Percentiles rank a stretch among this genome's conserved stretches.
Conservation (phyloP, 2,888 invertebrate species). For the Zaprionus obscuricornis region DNA sequence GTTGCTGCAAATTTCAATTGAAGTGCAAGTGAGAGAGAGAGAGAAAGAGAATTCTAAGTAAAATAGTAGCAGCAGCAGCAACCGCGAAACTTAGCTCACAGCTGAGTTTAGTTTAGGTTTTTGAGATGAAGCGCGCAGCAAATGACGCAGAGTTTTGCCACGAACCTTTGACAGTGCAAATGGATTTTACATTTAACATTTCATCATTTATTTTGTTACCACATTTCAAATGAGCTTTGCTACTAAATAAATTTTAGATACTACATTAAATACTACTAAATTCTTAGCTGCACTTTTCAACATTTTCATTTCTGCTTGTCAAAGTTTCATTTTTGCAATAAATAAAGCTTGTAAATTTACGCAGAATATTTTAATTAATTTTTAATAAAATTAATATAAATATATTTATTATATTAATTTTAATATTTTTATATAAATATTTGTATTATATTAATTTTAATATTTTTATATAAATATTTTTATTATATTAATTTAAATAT, state of each 20-base stretch:
- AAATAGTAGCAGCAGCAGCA: constrained; percentile 25
- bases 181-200: constrained; percentile 64
- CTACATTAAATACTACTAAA: neutral
- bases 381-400: too few species aligned
- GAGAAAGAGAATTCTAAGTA: constrained; percentile 9
- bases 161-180: constrained; percentile 66
- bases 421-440: too few species aligned
- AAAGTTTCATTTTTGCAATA: constrained; percentile 11
- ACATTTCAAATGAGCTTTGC: constrained; percentile 57
- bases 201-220: constrained; percentile 64
- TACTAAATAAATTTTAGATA: constrained; percentile 44
- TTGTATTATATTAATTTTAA: too few species aligned
- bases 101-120: constrained; percentile 6
- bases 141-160: constrained; percentile 39
- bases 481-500: too few species aligned
- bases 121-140: constrained; percentile 6
- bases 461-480: too few species aligned
- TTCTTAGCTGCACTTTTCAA: constrained; percentile 5
- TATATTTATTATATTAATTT: too few species aligned
- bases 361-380: too few species aligned
- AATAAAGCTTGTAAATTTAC: too few species aligned
- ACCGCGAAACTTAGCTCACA: constrained; percentile 38
- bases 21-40: neutral
- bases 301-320: constrained; percentile 29
- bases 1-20: constrained; percentile 63